Evolutionary conservation across 2,797 vertebrate species (phyloP).

Genomic region (Propithecus perrieri): DNA sequence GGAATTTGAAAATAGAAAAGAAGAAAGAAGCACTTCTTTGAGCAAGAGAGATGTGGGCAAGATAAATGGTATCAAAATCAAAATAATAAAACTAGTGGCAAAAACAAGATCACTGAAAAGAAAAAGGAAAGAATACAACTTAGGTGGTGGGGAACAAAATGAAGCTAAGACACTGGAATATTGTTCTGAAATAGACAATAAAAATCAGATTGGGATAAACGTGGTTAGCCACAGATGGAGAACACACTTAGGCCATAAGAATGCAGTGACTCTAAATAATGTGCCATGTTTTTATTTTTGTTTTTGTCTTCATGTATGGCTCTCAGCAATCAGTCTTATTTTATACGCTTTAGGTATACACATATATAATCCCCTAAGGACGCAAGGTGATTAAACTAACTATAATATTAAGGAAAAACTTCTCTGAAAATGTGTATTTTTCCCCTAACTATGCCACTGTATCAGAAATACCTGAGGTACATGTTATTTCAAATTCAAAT

Average conservation of each 20-base stretch:
- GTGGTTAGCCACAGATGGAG: background rate
- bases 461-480: background rate
- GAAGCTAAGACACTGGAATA: background rate
- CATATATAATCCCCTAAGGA: background rate
- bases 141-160: too few species aligned
- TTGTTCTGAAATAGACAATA: rapidly evolving
- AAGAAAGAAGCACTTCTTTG: background rate
- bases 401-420: background rate
- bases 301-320: background rate
- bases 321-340: background rate
- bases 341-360: background rate
- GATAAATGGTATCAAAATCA: background rate
- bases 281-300: background rate
- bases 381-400: background rate
- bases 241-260: background rate
- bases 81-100: background rate
- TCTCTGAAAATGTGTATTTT: background rate
- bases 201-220: background rate
- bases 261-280: background rate
- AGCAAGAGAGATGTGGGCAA: background rate
- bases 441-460: background rate
- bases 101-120: background rate
- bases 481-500: background rate
- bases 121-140: background rate
- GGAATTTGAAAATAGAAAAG: background rate